Evolutionary conservation across 2,797 vertebrate genomes (phyloP), one percentile per base, ranked within the genome.

Genomic region (Naso thynnoides): DNA sequence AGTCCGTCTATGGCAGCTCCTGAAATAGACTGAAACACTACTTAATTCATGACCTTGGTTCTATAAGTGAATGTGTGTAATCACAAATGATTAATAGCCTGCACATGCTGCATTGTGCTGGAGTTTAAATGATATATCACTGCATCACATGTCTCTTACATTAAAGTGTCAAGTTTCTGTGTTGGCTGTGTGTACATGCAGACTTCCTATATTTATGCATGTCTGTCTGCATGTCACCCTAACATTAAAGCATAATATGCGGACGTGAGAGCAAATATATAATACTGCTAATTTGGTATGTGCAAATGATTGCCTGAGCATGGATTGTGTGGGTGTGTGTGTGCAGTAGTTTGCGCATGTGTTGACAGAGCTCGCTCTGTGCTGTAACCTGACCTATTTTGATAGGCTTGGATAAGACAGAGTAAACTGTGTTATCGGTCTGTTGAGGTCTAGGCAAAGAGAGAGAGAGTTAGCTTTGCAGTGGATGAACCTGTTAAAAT

Each of bases 361-460:
- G 86, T 86, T 84, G 86, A 91, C 89, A 88, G 80, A 85, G 70
- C 82, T 76, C 48, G 68, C 81, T 85, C 77, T 87, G 82, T 86
- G 85, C 91, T 88, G 90, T 90, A 93, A 91, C 89, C 89, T 93
- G 93, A 93, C 92, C 91, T 90, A 90, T 85, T 92, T 93, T 86
- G 64, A 91, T 72, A 33, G 62, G 76, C 59, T 41, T 64, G 83
- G 87, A 88, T 90, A 88, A 91, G 91, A 84, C 82, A 87, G 81
- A 90, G 93, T 89, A 93, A 94, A 95, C 89, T 60, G 65, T 90
- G 87, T 93, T 94, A 95, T 95, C 94, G 86, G 76, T 78, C 60
- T 5, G 79, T 67, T 84, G 79, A 91, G 85, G 83, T 86, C 80
- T 80, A 68, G 53, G 79, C n/a, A n/a, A 81, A 76, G 59, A 73